Conservation (phyloP, 2,113 vertebrate genomes). For the Neofelis nebulosa region DNA sequence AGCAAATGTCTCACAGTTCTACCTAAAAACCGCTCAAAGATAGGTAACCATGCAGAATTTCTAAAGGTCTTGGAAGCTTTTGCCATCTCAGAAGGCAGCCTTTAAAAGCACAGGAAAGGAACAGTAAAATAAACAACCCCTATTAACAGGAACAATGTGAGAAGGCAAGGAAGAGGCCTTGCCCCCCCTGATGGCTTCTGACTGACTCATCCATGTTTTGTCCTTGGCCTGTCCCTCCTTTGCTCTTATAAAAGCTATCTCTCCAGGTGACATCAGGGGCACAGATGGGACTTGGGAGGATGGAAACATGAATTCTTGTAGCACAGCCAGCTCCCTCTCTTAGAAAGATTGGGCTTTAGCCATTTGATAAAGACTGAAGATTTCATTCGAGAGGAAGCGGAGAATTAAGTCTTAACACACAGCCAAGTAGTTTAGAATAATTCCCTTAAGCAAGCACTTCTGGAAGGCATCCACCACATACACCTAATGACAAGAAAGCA, state of each 20-base stretch:
- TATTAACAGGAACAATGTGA: not conserved
- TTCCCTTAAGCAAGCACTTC: not conserved
- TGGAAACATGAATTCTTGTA: not conserved
- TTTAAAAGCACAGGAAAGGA: conserved; percentile 20
- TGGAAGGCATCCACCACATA: not conserved
- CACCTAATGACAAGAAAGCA: not conserved
- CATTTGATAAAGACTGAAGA: conserved; percentile 52
- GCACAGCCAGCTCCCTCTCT: conserved; percentile 40
- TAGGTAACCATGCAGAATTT: not conserved
- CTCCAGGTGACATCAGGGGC: conserved; percentile 69
- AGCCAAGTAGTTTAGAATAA: conserved; percentile 11
- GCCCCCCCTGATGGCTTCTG: not conserved
- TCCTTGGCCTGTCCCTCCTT: conserved; percentile 58
- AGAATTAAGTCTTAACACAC: conserved; percentile 23
- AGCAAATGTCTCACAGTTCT: not conserved
- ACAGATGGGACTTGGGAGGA: conserved; percentile 64
- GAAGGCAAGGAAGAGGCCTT: not conserved
- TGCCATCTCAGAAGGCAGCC: not conserved
- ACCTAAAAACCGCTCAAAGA: not conserved
- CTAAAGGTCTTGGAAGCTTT: conserved; percentile 49
- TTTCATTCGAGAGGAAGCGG: conserved; percentile 4
- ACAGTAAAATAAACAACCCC: conserved; percentile 27
- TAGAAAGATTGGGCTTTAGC: conserved; percentile 35
- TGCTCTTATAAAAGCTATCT: conserved; percentile 9
- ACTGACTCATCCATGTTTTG: conserved; percentile 22